Evolutionary conservation across 2,888 invertebrate genomes (phyloP), one percentile per base, ranked within the genome.

Genomic region (Vanessa cardui): DNA sequence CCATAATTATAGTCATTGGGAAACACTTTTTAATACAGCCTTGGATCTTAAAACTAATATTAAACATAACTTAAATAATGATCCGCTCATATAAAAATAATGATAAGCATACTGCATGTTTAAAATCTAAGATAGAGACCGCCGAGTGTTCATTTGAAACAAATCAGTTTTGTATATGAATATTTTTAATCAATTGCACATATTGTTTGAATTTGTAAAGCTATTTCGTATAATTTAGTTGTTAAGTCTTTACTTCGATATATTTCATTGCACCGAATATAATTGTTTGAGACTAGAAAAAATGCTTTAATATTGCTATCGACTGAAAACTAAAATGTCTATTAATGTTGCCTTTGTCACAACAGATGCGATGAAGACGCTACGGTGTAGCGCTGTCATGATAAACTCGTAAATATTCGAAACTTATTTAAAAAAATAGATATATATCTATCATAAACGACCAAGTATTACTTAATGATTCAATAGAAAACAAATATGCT

Each of bases 31-130:
- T 89, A 90, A 91, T 92, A 92, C 92, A 92, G 92, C 92, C 92
- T 91, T 92, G 90, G 88, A 89, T 84, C 89, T 91, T 92, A 92
- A 87, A 76, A 76, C 88, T 90, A 90, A 84, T 89, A 88, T 87
- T 88, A 90, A 85, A 78, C 73, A 73, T 87, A 91, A 91, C 90
- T 91, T 91, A 92, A 90, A 89, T 83, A 85, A 86, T 86, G 85
- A 90, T 88, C 88, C 81, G 87, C 90, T 90, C 89, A 85, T 90
- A 89, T 85, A 90, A 91, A 90, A 91, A 90, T 89, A 89, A 83
- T 82, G 80, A 77, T 85, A 86, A 85, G 81, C 83, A 86, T 83
- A 84, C 80, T 82, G 84, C 79, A 84, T 84, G 84, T 80, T 78
- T 83, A 80, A 61, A 81, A 82, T 83, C 90, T 91, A 91, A 91